These are phyloP conservation scores for Albula glossodonta DNA, from an alignment of 2,113 vertebrate species.

Conservation along the genomic window DNA sequence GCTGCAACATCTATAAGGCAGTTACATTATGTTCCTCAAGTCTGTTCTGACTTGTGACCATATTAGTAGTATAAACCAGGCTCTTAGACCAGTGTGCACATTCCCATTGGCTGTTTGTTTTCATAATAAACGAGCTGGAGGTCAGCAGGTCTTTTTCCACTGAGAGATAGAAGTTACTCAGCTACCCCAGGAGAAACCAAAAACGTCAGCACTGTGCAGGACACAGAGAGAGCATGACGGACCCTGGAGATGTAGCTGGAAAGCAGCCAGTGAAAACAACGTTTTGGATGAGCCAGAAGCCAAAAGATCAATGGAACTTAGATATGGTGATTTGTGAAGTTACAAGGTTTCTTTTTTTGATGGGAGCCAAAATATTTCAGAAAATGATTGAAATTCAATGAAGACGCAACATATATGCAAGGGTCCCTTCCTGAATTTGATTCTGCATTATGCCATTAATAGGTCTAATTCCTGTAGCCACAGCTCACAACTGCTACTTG, in stretches of 20 bases:
- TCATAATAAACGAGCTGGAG: neutral
- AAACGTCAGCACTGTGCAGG: neutral
- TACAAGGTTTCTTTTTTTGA: neutral
- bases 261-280: neutral
- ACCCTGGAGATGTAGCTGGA: no score
- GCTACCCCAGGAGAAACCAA: neutral
- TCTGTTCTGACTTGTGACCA: neutral
- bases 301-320: neutral
- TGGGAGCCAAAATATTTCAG: neutral
- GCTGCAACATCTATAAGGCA: neutral
- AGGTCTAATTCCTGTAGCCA: neutral
- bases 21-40: neutral
- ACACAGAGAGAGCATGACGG: neutral
- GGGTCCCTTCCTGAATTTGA: neutral
- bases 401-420: neutral
- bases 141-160: neutral
- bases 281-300: neutral
- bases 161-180: neutral
- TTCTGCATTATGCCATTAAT: neutral
- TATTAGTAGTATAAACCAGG: neutral
- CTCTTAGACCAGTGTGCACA: neutral
- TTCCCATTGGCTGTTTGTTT: neutral
- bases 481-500: neutral
- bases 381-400: neutral
- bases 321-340: neutral